Conservation (phyloP, 2,797 vertebrate species). For the Sparus aurata region DNA sequence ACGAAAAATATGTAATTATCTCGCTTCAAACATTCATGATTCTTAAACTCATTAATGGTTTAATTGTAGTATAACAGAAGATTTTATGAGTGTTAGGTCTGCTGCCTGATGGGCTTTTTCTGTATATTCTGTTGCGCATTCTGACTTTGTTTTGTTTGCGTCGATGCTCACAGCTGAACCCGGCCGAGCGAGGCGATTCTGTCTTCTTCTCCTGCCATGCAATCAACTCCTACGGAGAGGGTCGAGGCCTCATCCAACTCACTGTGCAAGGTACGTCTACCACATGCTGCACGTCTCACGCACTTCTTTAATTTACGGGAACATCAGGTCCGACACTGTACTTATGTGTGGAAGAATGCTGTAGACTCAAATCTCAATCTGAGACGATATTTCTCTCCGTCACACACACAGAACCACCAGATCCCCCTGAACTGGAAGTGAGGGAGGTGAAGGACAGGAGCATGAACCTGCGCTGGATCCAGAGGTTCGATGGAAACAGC, state of each 20-base stretch:
- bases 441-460: constrained; percentile 98
- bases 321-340: background rate
- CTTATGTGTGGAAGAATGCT: background rate
- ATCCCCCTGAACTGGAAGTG: constrained; percentile 96
- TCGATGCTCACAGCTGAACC: constrained; percentile 89
- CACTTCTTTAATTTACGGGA: background rate
- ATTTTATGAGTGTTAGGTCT: background rate
- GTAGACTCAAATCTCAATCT: background rate
- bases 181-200: constrained; percentile 96
- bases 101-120: background rate
- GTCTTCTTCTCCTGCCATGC: constrained; percentile 99
- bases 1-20: background rate
- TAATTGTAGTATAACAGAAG: background rate
- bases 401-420: constrained; percentile 92
- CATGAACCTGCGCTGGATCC: constrained; percentile 98
- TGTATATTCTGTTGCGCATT: background rate
- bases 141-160: constrained; percentile 31
- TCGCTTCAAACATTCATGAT: background rate
- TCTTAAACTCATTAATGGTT: background rate
- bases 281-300: background rate
- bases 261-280: constrained; percentile 93
- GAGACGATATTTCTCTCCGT: background rate
- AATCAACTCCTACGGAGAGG: constrained; percentile 98
- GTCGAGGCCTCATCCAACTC: constrained; percentile 96
- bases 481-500: constrained; percentile 98